Conservation (phyloP, 2,113 vertebrate species). For the Thunnus maccoyii region DNA sequence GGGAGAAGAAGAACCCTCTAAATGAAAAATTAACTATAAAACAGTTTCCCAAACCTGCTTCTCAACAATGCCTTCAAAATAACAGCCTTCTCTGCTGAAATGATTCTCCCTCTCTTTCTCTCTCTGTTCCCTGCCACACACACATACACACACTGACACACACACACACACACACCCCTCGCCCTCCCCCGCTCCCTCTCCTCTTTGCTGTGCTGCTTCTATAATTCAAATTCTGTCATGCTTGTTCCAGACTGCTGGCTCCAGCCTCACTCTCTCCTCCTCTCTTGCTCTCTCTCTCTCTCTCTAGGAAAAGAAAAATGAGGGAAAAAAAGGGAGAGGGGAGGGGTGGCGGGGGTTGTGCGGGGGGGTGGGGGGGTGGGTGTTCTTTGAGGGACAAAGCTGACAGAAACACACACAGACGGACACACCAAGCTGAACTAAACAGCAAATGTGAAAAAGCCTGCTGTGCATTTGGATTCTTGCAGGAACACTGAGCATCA, state of each 20-base stretch:
- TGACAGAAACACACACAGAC: constrained; percentile 82
- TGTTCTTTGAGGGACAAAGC: constrained; percentile 87
- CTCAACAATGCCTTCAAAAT: constrained; percentile 73
- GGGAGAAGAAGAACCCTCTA: constrained; percentile 1
- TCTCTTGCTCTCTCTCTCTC: constrained; percentile 76
- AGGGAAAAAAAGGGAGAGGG: constrained; percentile 31
- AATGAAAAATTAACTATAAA: constrained; percentile 39
- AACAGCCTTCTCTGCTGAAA: constrained; percentile 76
- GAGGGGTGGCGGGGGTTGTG: constrained; percentile 69
- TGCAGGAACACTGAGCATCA: constrained; percentile 50
- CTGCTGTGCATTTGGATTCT: constrained; percentile 56
- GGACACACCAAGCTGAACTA: constrained; percentile 61
- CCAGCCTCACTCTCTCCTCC: constrained; percentile 85
- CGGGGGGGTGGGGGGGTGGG: constrained; percentile 52
- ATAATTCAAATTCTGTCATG: constrained; percentile 94
- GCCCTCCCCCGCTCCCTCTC: constrained; percentile 54
- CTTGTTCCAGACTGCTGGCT: constrained; percentile 99
- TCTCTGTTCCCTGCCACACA: constrained; percentile 50
- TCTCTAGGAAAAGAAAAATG: constrained; percentile 89
- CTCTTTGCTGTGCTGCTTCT: constrained; percentile 80
- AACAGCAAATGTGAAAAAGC: constrained; percentile 69
- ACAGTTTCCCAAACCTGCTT: constrained; percentile 55
- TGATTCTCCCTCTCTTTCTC: constrained; percentile 56
- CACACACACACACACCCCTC: constrained; percentile 18
- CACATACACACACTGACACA: constrained; percentile 22